Conservation (phyloP, 1,140 invertebrate species). For the Dendroctonus ponderosae region DNA sequence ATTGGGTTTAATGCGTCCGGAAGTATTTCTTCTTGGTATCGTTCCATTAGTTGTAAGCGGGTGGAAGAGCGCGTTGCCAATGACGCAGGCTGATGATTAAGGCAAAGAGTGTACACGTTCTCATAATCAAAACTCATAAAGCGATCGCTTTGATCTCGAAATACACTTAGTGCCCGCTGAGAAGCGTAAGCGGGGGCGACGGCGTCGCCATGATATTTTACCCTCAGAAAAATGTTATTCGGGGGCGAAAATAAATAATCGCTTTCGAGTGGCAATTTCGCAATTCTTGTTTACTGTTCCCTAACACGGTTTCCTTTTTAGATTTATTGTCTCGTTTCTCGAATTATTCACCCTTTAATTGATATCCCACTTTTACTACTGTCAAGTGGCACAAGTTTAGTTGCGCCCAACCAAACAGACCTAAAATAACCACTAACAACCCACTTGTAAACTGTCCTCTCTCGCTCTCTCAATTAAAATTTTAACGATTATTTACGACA, state of each 20-base stretch:
- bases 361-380: no score
- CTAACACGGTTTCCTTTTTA: background rate
- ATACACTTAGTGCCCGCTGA: slow-evolving; percentile 32
- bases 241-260: slow-evolving; percentile 19
- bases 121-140: slow-evolving; percentile 28
- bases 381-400: no score
- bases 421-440: no score
- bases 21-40: no score
- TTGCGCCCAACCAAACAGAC: no score
- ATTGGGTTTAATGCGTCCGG: no score
- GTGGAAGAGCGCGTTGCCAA: no score
- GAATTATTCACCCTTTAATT: no score
- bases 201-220: slow-evolving; percentile 17
- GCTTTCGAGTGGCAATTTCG: slow-evolving; percentile 17
- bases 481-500: slow-evolving; percentile 1
- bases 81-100: slow-evolving; percentile 10
- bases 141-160: slow-evolving; percentile 30
- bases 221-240: slow-evolving; percentile 12
- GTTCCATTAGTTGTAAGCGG: no score
- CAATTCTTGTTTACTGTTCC: slow-evolving; percentile 8
- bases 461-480: slow-evolving; percentile 1
- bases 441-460: no score
- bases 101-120: slow-evolving; percentile 13
- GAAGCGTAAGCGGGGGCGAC: slow-evolving; percentile 5
- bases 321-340: no score